These are phyloP conservation scores for Lingula anatina DNA, from an alignment of 2,888 invertebrate genomes.

Conservation along the genomic window DNA sequence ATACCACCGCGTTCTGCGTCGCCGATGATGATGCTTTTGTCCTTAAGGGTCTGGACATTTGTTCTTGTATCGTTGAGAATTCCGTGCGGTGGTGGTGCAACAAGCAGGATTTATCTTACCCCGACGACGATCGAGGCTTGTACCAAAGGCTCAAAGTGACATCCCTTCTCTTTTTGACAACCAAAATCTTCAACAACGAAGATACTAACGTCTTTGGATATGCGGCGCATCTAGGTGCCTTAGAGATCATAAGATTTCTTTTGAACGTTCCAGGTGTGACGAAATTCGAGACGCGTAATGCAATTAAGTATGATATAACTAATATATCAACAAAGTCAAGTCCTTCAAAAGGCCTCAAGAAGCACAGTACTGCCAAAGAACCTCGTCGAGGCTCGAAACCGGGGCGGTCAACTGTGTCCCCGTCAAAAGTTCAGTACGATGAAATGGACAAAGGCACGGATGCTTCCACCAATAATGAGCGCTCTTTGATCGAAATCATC, in stretches of 20 bases:
- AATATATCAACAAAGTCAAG: slow-evolving; percentile 13
- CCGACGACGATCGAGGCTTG: slow-evolving; percentile 21
- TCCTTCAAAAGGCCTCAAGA: neutral
- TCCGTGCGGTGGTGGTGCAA: slow-evolving; percentile 39
- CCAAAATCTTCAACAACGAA: slow-evolving; percentile 26
- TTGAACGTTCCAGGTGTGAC: slow-evolving; percentile 33
- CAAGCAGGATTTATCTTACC: slow-evolving; percentile 19
- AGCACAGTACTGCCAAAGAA: no score
- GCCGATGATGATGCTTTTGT: slow-evolving; percentile 34
- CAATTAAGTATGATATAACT: slow-evolving; percentile 33
- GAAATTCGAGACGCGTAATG: slow-evolving; percentile 13
- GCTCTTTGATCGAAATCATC: no score
- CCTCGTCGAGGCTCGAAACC: no score
- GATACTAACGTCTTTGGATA: slow-evolving; percentile 30
- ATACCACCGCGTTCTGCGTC: slow-evolving; percentile 38
- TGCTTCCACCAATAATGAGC: no score
- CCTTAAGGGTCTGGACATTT: slow-evolving; percentile 30
- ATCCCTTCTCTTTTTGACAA: slow-evolving; percentile 25
- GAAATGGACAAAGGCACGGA: no score
- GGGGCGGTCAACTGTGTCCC: no score
- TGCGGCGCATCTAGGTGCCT: slow-evolving; percentile 29
- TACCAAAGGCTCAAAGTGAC: slow-evolving; percentile 16
- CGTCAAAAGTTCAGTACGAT: no score
- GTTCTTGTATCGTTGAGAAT: slow-evolving; percentile 23
- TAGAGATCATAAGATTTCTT: slow-evolving; percentile 27